Percentiles rank a stretch among this genome's conserved stretches.
Conservation (phyloP, 2,113 vertebrate genomes). For the Cyprinodon variegatus region DNA sequence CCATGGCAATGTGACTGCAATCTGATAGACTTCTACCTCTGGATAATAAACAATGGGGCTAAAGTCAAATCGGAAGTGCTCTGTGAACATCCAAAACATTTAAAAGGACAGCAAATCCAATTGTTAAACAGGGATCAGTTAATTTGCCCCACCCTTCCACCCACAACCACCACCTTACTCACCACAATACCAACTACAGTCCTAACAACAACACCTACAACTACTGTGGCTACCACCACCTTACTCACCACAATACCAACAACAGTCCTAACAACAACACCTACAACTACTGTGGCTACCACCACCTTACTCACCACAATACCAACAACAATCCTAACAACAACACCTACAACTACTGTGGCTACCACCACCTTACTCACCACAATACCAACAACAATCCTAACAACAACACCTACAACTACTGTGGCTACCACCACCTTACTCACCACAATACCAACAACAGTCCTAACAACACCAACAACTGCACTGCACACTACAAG, state of each 20-base stretch:
- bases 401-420: conserved; percentile 3
- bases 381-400: neutral
- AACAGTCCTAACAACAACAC: neutral
- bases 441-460: neutral
- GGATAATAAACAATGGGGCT: conserved; percentile 62
- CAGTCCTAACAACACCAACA: neutral
- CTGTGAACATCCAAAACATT: conserved; percentile 72
- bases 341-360: too few relatives aligned
- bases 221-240: conserved; percentile 4
- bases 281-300: neutral
- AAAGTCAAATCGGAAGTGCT: conserved; percentile 55
- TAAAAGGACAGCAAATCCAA: conserved; percentile 61
- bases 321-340: too few relatives aligned
- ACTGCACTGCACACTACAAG: conserved; percentile 3
- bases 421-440: neutral
- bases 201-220: conserved; percentile 23
- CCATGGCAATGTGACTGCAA: conserved; percentile 86
- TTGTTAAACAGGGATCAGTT: conserved; percentile 67
- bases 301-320: too few relatives aligned
- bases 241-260: neutral
- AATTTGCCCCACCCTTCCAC: conserved; percentile 62
- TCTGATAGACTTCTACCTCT: conserved; percentile 70
- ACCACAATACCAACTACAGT: neutral
- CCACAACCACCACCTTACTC: conserved; percentile 22
- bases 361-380: too few relatives aligned